Percentiles rank a stretch among this genome's conserved stretches.
Evolutionary conservation across 2,888 invertebrate species (phyloP).

Genomic region (Ecdyonurus torrentis): DNA sequence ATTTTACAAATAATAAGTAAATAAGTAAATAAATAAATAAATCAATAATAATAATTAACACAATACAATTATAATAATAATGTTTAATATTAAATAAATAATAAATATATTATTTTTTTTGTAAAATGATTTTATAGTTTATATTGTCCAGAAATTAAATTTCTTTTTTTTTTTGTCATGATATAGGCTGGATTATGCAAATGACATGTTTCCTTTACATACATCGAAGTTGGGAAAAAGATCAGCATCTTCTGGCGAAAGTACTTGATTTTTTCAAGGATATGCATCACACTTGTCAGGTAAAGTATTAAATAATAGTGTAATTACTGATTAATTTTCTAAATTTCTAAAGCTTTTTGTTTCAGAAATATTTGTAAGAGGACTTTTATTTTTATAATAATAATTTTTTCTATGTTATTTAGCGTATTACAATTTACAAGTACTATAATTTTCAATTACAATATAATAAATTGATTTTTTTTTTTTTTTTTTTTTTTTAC

Average conservation of each 20-base stretch:
- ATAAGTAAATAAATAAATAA: too few species aligned
- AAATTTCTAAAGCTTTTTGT: too few species aligned
- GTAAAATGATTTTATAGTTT: too few species aligned
- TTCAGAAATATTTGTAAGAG: neutral
- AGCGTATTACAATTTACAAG: neutral
- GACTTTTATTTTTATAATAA: neutral
- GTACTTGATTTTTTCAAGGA: constrained; percentile 56
- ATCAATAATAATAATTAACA: too few species aligned
- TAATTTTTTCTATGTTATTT: too few species aligned
- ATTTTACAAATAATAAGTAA: too few species aligned
- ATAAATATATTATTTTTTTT: too few species aligned
- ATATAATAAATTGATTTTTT: neutral
- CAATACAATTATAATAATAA: too few species aligned
- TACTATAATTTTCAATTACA: neutral
- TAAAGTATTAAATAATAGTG: constrained; percentile 16
- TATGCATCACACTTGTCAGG: constrained; percentile 39
- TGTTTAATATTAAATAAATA: too few species aligned
- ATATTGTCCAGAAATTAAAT: too few species aligned
- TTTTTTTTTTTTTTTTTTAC: too few species aligned
- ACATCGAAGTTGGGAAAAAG: constrained; percentile 64
- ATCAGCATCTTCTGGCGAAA: constrained; percentile 45
- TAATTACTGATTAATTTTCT: neutral
- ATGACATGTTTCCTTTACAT: constrained; percentile 69
- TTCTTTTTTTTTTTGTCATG: too few species aligned
- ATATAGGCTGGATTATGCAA: constrained; percentile 87